Base-by-base conservation (phyloP, 2,797 vertebrate species). In the Pipistrellus kuhlii region DNA sequence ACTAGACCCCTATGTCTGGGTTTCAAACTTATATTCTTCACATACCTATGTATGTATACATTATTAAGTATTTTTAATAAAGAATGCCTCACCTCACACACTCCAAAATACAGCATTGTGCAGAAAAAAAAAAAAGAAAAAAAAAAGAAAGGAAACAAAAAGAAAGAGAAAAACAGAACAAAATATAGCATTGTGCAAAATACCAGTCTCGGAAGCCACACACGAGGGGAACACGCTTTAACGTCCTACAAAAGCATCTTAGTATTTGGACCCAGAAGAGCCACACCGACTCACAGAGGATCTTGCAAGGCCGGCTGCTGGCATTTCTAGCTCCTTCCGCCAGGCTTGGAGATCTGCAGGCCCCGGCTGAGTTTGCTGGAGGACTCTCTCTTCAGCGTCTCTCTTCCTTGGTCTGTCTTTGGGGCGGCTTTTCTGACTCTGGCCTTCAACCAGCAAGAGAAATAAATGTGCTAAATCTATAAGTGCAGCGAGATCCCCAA, bases 361-460 rank as follows among this genome's bases (percentile, higher is more conserved):
- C 68, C 78, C 84, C 93, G 96, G 86, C 55, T 85, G 72, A 76
- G 35, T 66, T 69, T 92, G 76, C 32, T 81, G 69, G 85, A 3
- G 0, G 23, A 3, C 0, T 96, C 95, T 72, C 73, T 95, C 73
- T 81, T 94, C 3, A 35, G 51, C 14, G 2, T 68, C 38, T 94
- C 89, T 72, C 80, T 90, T 51, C 95, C 94, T 38, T 81, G 94
- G 66, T 90, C 85, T 8, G 3, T 88, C 95, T 78, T 97, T 30
- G 35, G 48, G 46, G 18, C 38, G 90, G n/a, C 23, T 94, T 89
- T 97, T 78, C 88, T 97, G 82, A 44, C 27, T 90, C 75, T 88
- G 32, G 41, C 89, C 97, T 97, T 95, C 32, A 94, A 88, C 3
- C 57, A 81, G 59, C n/a, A 87, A 95, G 46, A 91, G 30, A 87